These are phyloP conservation scores for Sylvicola cinctus DNA, from an alignment of 2,888 invertebrate species.

Conservation along the genomic window DNA sequence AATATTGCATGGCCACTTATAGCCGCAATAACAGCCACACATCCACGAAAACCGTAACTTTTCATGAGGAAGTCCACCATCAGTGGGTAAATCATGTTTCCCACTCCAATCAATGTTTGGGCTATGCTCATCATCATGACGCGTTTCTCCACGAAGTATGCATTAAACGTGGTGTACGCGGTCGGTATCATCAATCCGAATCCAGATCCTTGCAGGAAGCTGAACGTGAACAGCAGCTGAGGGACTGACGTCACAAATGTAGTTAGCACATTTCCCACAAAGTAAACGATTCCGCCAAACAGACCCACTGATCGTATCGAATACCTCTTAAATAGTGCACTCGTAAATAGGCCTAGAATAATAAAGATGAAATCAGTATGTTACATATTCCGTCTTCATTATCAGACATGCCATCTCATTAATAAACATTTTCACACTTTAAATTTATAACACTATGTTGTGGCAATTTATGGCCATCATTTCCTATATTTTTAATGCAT, in stretches of 20 bases:
- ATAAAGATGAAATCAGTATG: no score
- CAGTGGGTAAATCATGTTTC: slow-evolving; percentile 45
- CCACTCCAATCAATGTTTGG: slow-evolving; percentile 47
- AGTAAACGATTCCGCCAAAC: slow-evolving; percentile 38
- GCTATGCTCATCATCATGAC: slow-evolving; percentile 53
- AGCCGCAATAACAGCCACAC: slow-evolving; percentile 41
- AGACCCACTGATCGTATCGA: slow-evolving; percentile 45
- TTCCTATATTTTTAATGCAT: no score
- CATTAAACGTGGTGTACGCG: slow-evolving; percentile 50
- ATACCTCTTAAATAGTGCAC: slow-evolving; percentile 40
- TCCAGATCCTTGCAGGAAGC: slow-evolving; percentile 45
- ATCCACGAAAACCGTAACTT: slow-evolving; percentile 48
- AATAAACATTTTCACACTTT: no score
- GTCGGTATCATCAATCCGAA: slow-evolving; percentile 54
- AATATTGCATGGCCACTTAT: slow-evolving; percentile 43
- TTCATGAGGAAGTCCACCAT: slow-evolving; percentile 36
- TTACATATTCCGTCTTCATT: no score
- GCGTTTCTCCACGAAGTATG: slow-evolving; percentile 47
- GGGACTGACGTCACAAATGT: slow-evolving; percentile 39
- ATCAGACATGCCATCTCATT: no score
- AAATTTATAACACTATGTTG: no score
- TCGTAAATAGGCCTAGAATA: slow-evolving; percentile 46
- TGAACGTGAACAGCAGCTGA: slow-evolving; percentile 41
- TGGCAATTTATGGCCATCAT: no score
- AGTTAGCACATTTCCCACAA: slow-evolving; percentile 36